Conservation (phyloP, 2,888 invertebrate species). For the Corbicula japonica region DNA sequence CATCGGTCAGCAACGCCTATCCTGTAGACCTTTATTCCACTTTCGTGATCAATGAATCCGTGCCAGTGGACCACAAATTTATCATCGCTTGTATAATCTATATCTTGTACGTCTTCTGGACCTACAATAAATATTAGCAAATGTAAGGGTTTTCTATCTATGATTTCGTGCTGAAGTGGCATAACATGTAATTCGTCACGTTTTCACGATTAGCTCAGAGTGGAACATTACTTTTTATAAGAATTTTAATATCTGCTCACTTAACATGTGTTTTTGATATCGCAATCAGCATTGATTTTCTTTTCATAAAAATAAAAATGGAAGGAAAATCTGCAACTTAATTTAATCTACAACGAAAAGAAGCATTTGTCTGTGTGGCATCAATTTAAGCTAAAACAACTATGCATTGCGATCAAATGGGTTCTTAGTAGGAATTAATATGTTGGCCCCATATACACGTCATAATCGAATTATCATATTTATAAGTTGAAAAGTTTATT, state of each 20-base stretch:
- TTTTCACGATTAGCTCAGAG: neutral
- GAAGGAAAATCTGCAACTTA: too few relatives aligned
- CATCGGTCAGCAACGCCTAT: slow-evolving; percentile 51
- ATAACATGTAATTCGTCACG: neutral
- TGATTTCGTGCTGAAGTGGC: neutral
- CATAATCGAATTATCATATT: too few relatives aligned
- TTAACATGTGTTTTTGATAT: neutral
- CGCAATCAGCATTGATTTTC: too few relatives aligned
- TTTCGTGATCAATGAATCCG: slow-evolving; percentile 75
- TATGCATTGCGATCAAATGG: too few relatives aligned
- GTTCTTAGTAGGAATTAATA: too few relatives aligned
- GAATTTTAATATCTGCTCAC: neutral
- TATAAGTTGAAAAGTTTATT: too few relatives aligned
- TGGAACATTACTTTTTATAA: neutral
- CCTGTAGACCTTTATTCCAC: slow-evolving; percentile 68
- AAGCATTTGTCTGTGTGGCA: too few relatives aligned
- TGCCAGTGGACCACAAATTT: slow-evolving; percentile 57
- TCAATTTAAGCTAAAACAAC: too few relatives aligned
- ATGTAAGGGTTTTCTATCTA: neutral
- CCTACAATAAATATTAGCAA: slow-evolving; percentile 1
- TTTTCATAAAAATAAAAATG: too few relatives aligned
- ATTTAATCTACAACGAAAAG: too few relatives aligned
- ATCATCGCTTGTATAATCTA: slow-evolving; percentile 66
- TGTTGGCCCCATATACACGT: too few relatives aligned
- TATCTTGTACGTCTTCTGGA: slow-evolving; percentile 47